Base-by-base conservation (phyloP, 2,797 vertebrate species). In the Scomberomorus guttatus region DNA sequence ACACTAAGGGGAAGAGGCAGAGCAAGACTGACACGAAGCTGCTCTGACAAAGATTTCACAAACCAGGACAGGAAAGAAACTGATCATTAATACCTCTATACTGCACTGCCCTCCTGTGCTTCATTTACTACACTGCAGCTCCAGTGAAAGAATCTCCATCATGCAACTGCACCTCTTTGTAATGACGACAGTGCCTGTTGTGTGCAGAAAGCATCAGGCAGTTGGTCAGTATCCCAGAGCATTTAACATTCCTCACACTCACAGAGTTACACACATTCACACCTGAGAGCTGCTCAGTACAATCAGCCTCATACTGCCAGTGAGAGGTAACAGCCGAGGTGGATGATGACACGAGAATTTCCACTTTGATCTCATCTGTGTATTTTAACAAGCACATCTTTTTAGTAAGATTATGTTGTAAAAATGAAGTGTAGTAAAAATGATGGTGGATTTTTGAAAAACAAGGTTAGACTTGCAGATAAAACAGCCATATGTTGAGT, bases 21-120 rank as follows among this genome's bases (percentile, higher is more conserved):
- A 63, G 22, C 29, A 12, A 12, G 18, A 32, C 14, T 25, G 46
- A 48, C 25, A 51, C 46, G 20, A 9, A 14, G 22, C 22, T 52
- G 44, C 52, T 64, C 37, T 48, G 51, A 39, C 65, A 64, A 22
- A 25, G 13, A 27, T 29, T 60, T 73, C 11, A 11, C 22, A 55
- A 70, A 66, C 18, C 22, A 7, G 46, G 29, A 50, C 46, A 60
- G 24, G 9, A 25, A 15, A 22, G 15, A 5, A 46, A 55, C 4
- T 24, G 20, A 18, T 14, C 25, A 14, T 18, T 37, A 11, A 13
- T n/a, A 42, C 17, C 20, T 39, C 54, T 52, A 59, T 76, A 34
- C 76, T 68, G n/a, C 52, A 82, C 68, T 85, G 84, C 87, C 89
- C 79, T 54, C 87, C 75, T 39, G 72, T 83, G 89, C 59, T 44